phyloP scores from a whole-genome alignment of 2,113 vertebrate species.

The Leucosticte australis region DNA sequence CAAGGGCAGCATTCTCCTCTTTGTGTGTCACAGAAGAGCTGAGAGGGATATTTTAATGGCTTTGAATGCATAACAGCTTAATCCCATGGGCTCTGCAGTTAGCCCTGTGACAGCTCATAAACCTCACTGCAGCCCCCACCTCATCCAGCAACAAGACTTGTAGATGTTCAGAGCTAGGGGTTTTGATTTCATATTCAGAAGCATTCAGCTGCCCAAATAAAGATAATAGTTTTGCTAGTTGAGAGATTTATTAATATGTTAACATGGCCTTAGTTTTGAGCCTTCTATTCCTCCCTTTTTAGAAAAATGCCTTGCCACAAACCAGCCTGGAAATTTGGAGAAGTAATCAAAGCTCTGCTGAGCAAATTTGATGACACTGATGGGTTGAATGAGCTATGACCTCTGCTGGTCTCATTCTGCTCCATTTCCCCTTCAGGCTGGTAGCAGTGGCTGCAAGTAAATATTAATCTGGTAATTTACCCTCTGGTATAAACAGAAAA shows the following conservation, averaged over 20 bases:
- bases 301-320: not conserved
- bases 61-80: not conserved
- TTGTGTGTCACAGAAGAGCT: not conserved
- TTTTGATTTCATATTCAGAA: conserved; percentile 33
- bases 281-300: not conserved
- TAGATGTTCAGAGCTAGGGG: not conserved
- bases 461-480: conserved; percentile 41
- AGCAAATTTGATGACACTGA: conserved; percentile 10
- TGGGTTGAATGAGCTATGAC: conserved; percentile 6
- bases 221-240: not conserved
- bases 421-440: conserved; percentile 23
- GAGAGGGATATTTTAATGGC: not conserved
- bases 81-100: not conserved
- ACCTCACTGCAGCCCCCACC: not conserved
- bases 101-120: accelerated
- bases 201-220: conserved; percentile 32
- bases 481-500: conserved; percentile 1
- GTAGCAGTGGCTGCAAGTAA: not conserved
- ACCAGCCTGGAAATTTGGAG: conserved; percentile 1
- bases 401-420: conserved; percentile 7
- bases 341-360: conserved; percentile 24
- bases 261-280: not conserved
- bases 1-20: not conserved
- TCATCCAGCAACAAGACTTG: not conserved
- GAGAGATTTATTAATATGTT: conserved; percentile 10